Base-by-base conservation (phyloP, 2,888 invertebrate genomes). In the Azorinus chamasolen region DNA sequence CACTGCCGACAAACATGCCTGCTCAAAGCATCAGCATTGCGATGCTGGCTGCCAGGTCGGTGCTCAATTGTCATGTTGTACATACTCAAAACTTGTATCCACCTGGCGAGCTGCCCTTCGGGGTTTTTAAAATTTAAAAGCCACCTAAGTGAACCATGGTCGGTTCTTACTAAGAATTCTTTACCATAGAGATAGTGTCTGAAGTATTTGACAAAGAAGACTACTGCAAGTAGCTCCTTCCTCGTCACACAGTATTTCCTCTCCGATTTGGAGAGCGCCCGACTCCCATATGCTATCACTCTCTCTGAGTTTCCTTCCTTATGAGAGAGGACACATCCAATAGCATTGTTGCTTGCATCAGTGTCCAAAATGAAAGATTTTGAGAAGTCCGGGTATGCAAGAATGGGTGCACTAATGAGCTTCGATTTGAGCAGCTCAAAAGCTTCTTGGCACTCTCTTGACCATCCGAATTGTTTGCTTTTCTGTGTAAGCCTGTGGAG, bases 231-330 rank as follows among this genome's bases (percentile, higher is more conserved):
- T 18, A 51, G 18, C 24, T 51, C 51, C 18, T 18, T 10, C 18
- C 51, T 51, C 12, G 51, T 51, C 22, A 51, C 51, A 51, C 51
- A 51, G 16, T 51, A 51, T 51, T 51, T 22, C 25, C 18, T 51
- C 24, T 51, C 51, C 5, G 18, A 14, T 20, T 48, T 48, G 10
- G 41, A 41, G 10, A n/a, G n/a, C n/a, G n/a, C n/a, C n/a, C n/a
- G n/a, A n/a, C n/a, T n/a, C n/a, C n/a, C n/a, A n/a, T n/a, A n/a
- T n/a, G n/a, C n/a, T n/a, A n/a, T n/a, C n/a, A n/a, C n/a, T n/a
- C n/a, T n/a, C n/a, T n/a, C n/a, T n/a, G n/a, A n/a, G n/a, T n/a
- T n/a, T n/a, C n/a, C n/a, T n/a, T n/a, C n/a, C n/a, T n/a, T n/a
- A n/a, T n/a, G n/a, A n/a, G n/a, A n/a, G n/a, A n/a, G n/a, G n/a